phyloP scores from a whole-genome alignment of 2,113 vertebrate species.

The Toxostoma redivivum region DNA sequence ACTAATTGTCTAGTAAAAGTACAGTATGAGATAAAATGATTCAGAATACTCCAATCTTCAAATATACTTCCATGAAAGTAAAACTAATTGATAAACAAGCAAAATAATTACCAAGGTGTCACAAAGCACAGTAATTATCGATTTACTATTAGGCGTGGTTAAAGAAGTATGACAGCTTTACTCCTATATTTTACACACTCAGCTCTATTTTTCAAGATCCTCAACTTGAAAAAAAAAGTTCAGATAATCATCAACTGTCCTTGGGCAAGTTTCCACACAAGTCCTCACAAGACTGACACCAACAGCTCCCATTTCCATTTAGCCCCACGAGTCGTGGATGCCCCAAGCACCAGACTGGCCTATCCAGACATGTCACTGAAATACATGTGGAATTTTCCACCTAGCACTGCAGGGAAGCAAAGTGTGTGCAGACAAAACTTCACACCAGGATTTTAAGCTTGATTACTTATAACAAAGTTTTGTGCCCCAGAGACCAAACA shows the following conservation, averaged over 20 bases:
- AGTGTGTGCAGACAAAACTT: fast-evolving
- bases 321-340: neutral
- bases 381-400: neutral
- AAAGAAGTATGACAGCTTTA: neutral
- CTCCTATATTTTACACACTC: neutral
- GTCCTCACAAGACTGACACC: neutral
- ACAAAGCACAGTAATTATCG: neutral
- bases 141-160: neutral
- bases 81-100: neutral
- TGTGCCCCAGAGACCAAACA: neutral
- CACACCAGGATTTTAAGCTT: neutral
- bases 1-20: neutral
- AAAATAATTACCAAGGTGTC: neutral
- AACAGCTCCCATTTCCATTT: neutral
- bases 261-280: neutral
- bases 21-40: neutral
- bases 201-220: neutral
- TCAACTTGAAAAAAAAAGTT: neutral
- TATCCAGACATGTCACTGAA: neutral
- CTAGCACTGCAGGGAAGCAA: neutral
- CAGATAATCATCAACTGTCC: neutral
- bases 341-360: neutral
- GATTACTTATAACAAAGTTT: fast-evolving
- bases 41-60: neutral
- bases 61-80: neutral